phyloP scores from a whole-genome alignment of 2,113 vertebrate species.

The Candoia aspera region DNA sequence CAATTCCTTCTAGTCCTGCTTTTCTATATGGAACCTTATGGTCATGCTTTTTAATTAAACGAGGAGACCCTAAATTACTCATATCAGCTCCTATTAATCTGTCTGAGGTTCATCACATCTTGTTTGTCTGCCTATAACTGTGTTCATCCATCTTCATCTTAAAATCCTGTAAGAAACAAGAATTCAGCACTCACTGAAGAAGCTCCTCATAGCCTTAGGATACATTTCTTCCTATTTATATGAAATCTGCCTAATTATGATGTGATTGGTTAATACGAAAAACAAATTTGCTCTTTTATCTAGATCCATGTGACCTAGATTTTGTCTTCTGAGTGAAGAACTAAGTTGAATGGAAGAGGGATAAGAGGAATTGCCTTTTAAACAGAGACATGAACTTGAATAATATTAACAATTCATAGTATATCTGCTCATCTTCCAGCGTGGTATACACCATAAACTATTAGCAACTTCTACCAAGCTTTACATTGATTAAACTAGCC shows the following conservation, averaged over 20 bases:
- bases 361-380: background rate
- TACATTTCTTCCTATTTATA: background rate
- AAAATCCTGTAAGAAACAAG: too few species aligned
- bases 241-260: background rate
- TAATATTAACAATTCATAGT: background rate
- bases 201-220: background rate
- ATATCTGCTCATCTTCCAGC: background rate
- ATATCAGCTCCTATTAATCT: background rate
- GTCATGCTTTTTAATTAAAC: background rate
- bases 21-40: background rate
- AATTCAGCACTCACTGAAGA: background rate
- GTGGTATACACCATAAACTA: background rate
- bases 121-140: background rate
- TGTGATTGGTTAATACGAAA: background rate
- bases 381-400: background rate
- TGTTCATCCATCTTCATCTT: background rate
- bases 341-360: background rate
- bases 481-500: background rate
- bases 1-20: background rate
- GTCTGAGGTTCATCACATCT: background rate
- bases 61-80: background rate
- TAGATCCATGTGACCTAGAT: background rate
- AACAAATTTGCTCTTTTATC: background rate
- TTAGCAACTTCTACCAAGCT: background rate
- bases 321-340: background rate